Conservation (phyloP, 2,888 invertebrate genomes). For the Stenolophus ochropezus region DNA sequence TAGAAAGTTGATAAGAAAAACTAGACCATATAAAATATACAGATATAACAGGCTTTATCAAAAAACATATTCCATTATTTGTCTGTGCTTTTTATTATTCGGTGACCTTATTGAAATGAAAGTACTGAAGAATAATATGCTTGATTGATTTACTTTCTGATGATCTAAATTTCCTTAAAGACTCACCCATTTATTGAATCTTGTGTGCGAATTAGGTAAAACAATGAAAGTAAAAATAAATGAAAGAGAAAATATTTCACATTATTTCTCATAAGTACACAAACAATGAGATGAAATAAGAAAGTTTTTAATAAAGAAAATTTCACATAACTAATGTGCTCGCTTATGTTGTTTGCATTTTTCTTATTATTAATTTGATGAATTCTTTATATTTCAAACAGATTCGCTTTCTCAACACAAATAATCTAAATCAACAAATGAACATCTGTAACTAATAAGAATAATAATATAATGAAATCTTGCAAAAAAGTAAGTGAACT, state of each 20-base stretch:
- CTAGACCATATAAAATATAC: background rate
- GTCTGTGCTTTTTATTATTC: background rate
- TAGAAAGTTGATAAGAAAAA: slow-evolving; percentile 29
- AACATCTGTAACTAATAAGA: too few species aligned
- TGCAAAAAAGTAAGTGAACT: too few species aligned
- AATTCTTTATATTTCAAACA: background rate
- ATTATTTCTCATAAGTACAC: background rate
- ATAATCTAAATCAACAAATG: too few species aligned
- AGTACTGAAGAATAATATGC: slow-evolving; percentile 9
- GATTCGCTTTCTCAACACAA: background rate
- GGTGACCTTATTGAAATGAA: slow-evolving; percentile 37
- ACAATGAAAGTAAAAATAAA: slow-evolving; percentile 28
- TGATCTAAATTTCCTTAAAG: background rate
- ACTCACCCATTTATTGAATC: too few species aligned
- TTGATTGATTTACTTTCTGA: slow-evolving; percentile 22
- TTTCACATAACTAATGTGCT: background rate
- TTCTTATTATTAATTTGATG: background rate
- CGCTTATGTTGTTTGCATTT: background rate
- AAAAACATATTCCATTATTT: slow-evolving; percentile 38
- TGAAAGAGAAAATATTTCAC: slow-evolving; percentile 26
- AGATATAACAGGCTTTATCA: background rate
- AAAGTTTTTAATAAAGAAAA: slow-evolving; percentile 3
- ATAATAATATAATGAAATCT: too few species aligned
- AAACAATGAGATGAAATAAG: slow-evolving; percentile 27
- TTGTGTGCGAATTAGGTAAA: too few species aligned